Conservation (phyloP, 2,797 vertebrate genomes). For the Eremophila alpestris region DNA sequence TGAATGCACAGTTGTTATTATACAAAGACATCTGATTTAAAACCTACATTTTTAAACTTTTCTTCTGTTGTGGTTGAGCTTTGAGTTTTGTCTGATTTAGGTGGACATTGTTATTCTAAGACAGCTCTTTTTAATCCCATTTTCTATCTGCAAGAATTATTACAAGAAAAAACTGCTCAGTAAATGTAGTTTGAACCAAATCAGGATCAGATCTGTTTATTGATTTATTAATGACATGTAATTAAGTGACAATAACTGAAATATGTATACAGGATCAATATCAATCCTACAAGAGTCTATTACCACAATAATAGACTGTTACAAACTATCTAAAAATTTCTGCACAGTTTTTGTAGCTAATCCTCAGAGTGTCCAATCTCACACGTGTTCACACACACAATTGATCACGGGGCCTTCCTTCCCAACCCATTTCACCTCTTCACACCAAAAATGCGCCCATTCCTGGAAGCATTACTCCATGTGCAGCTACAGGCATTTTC, state of each 20-base stretch:
- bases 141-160: not conserved
- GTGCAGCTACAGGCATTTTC: not conserved
- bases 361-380: not conserved
- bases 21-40: not conserved
- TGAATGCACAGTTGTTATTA: not conserved
- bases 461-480: not conserved
- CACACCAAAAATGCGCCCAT: not conserved
- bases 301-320: not conserved
- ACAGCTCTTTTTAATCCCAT: accelerated
- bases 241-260: not conserved
- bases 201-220: not conserved
- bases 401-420: accelerated
- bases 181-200: not conserved
- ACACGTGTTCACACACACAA: accelerated
- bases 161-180: not conserved
- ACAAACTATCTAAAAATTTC: not conserved
- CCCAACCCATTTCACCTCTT: not conserved
- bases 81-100: not conserved
- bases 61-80: accelerated
- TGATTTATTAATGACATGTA: not conserved
- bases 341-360: not conserved
- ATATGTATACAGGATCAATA: not conserved
- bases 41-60: not conserved
- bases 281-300: not conserved
- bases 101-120: not conserved